These are phyloP conservation scores for Oeneis ivallda DNA, from an alignment of 2,888 invertebrate species.

Conservation along the genomic window DNA sequence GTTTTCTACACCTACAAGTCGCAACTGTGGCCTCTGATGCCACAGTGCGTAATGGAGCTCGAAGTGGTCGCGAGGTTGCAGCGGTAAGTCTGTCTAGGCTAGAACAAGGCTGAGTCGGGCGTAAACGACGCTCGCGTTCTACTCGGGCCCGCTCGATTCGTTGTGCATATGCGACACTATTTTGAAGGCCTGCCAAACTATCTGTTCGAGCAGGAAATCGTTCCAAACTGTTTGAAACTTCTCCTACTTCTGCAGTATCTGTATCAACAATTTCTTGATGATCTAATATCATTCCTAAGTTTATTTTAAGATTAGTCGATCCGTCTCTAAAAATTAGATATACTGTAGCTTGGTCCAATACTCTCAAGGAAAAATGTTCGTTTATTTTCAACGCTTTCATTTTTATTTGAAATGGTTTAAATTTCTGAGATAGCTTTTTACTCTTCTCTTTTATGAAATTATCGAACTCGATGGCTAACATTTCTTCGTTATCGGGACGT, in stretches of 20 bases:
- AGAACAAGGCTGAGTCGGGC: conserved; percentile 44
- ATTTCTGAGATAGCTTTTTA: conserved; percentile 63
- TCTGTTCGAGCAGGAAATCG: conserved; percentile 55
- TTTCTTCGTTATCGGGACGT: conserved; percentile 64
- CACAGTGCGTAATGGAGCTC: conserved; percentile 47
- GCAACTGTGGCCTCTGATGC: conserved; percentile 35
- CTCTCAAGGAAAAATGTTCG: conserved; percentile 66
- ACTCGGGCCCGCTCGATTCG: conserved; percentile 52
- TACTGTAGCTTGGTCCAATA: conserved; percentile 69
- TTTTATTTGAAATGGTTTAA: conserved; percentile 73
- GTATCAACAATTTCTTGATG: conserved; percentile 77
- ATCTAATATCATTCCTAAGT: conserved; percentile 76
- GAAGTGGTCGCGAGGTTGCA: conserved; percentile 54
- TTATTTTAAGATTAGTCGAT: conserved; percentile 64
- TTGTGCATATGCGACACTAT: conserved; percentile 58
- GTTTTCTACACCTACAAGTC: conserved; percentile 52
- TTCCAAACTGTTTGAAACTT: conserved; percentile 46
- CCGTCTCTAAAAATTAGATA: conserved; percentile 70
- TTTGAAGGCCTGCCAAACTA: conserved; percentile 64
- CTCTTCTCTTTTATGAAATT: conserved; percentile 72
- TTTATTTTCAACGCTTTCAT: conserved; percentile 77
- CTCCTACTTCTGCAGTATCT: conserved; percentile 49
- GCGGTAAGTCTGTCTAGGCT: conserved; percentile 58
- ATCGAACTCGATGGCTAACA: conserved; percentile 72
- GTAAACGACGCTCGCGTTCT: conserved; percentile 56